A percentile compares a stretch with the other conserved stretches of the same genome.
Conservation (phyloP, 2,888 invertebrate species). For the Metalampra italica region DNA sequence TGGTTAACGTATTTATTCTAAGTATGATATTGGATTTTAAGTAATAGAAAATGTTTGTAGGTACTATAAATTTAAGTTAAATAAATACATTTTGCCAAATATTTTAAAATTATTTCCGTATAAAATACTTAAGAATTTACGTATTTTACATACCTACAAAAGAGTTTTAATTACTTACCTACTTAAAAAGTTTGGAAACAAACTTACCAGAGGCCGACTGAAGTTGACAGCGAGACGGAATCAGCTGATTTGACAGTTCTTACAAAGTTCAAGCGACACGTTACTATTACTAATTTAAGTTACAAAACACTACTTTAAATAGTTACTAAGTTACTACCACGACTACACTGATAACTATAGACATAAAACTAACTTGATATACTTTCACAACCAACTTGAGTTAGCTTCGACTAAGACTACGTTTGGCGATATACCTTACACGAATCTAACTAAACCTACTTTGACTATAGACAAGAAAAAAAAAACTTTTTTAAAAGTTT, state of each 20-base stretch:
- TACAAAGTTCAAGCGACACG: constrained; percentile 1
- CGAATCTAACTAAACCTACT: background rate
- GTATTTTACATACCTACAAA: too few species aligned
- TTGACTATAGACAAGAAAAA: background rate
- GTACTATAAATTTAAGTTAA: too few species aligned
- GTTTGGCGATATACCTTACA: background rate
- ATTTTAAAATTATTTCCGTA: too few species aligned
- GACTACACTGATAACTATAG: constrained; percentile 1
- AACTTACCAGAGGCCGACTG: constrained; percentile 5
- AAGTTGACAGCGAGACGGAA: background rate
- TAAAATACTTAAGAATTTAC: too few species aligned
- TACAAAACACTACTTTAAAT: constrained; percentile 1
- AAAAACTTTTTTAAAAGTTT: constrained; percentile 3
- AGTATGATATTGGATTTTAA: too few species aligned
- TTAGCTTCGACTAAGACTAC: constrained; percentile 31
- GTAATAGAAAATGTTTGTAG: too few species aligned
- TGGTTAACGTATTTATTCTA: too few species aligned
- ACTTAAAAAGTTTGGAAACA: background rate
- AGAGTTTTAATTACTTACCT: too few species aligned
- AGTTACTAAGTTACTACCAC: too few species aligned
- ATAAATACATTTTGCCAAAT: too few species aligned
- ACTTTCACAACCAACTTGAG: constrained; percentile 50
- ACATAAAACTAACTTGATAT: constrained; percentile 10
- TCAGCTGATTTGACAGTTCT: constrained; percentile 5
- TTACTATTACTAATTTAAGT: background rate